Conservation (phyloP, 2,888 invertebrate genomes). For the Eristalinus sepulchralis region DNA sequence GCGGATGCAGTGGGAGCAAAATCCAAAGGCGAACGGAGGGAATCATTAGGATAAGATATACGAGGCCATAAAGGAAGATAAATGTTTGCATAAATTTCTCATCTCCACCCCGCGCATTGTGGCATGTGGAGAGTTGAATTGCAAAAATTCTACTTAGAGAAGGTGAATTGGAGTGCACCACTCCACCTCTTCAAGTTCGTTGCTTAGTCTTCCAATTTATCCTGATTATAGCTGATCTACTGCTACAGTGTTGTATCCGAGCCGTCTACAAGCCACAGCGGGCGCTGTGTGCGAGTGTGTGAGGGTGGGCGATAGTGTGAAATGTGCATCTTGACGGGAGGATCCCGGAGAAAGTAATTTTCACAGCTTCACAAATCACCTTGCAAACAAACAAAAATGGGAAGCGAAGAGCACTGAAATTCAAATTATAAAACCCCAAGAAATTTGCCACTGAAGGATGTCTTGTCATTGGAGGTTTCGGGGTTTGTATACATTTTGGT, state of each 20-base stretch:
- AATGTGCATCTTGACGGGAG: slow-evolving; percentile 53
- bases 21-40: slow-evolving; percentile 72
- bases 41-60: slow-evolving; percentile 74
- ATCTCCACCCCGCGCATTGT: slow-evolving; percentile 26
- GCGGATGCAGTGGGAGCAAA: slow-evolving; percentile 56
- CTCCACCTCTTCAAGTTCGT: background rate
- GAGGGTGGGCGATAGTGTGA: slow-evolving; percentile 31
- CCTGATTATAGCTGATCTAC: slow-evolving; percentile 59
- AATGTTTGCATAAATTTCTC: slow-evolving; percentile 73
- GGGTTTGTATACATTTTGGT: slow-evolving; percentile 38
- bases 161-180: slow-evolving; percentile 57
- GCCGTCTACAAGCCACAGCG: background rate
- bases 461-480: slow-evolving; percentile 18
- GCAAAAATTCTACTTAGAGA: slow-evolving; percentile 60
- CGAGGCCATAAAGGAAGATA: slow-evolving; percentile 73
- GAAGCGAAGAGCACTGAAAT: slow-evolving; percentile 21
- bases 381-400: slow-evolving; percentile 7
- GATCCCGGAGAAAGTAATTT: slow-evolving; percentile 55
- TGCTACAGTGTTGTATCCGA: slow-evolving; percentile 35
- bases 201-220: slow-evolving; percentile 39
- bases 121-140: slow-evolving; percentile 57
- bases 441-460: slow-evolving; percentile 43
- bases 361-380: slow-evolving; percentile 60
- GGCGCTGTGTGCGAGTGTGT: slow-evolving; percentile 6
- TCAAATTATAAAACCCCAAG: slow-evolving; percentile 60